Conservation (phyloP, 35 echinoderm and acorn worm genomes). For the Apostichopus californicus region DNA sequence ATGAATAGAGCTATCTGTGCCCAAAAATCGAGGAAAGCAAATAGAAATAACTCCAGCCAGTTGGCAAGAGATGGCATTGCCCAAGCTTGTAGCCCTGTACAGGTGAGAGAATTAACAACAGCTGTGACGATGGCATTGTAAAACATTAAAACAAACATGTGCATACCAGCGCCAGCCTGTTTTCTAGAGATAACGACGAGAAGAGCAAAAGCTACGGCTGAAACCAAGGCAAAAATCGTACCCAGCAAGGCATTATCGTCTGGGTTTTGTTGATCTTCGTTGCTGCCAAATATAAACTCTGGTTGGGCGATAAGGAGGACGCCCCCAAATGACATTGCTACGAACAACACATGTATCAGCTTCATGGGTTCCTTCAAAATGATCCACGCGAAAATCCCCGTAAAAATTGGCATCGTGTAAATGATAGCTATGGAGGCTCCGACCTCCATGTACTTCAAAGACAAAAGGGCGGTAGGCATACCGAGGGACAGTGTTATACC, state of each 20-base stretch:
- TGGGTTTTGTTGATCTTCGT: neutral
- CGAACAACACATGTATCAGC: slow-evolving; percentile 36
- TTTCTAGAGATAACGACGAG: slow-evolving; percentile 28
- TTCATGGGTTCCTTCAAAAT: slow-evolving; percentile 33
- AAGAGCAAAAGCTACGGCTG: slow-evolving; percentile 16
- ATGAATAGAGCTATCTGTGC: neutral
- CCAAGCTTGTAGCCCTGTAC: slow-evolving; percentile 17
- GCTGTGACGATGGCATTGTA: neutral
- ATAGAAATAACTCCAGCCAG: neutral
- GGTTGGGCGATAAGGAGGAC: slow-evolving; percentile 43
- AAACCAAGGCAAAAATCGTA: neutral
- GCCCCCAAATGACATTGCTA: slow-evolving; percentile 3
- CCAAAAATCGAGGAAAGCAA: neutral
- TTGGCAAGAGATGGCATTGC: neutral
- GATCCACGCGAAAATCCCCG: slow-evolving; percentile 45
- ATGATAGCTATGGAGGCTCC: slow-evolving; percentile 24
- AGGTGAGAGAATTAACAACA: neutral
- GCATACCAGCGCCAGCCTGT: slow-evolving; percentile 10
- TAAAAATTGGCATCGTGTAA: slow-evolving; percentile 52
- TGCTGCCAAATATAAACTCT: slow-evolving; percentile 29
- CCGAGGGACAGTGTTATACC: neutral
- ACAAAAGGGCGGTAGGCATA: neutral
- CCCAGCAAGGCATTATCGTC: slow-evolving; percentile 34
- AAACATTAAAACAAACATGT: slow-evolving; percentile 36
- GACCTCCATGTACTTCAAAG: slow-evolving; percentile 21